phyloP scores from a whole-genome alignment of 37 sponge, comb jelly and placozoan genomes.

The Chondrilla cf. caribensis region DNA sequence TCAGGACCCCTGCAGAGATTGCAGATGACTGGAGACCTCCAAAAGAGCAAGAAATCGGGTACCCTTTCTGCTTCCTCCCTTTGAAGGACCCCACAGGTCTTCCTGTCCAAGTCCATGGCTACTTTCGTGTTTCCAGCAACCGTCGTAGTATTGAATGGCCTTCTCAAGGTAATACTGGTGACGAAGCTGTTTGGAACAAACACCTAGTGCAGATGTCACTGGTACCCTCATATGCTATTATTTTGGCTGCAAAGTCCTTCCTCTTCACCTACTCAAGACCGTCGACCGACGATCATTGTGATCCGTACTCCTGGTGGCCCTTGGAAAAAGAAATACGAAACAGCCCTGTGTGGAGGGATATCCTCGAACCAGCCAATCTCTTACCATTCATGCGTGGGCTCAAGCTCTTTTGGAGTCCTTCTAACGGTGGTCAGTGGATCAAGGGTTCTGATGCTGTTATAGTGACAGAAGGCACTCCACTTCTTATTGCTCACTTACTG shows the following conservation, averaged over 20 bases:
- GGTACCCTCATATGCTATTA: too few species aligned
- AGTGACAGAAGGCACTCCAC: too few species aligned
- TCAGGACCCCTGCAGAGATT: too few species aligned
- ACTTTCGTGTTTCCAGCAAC: conserved; percentile 66
- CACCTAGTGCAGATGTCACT: conserved; percentile 27
- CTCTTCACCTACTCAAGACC: conserved; percentile 9
- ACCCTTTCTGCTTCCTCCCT: conserved; percentile 79
- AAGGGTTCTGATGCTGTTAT: too few species aligned
- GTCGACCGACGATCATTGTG: background rate
- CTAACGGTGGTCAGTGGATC: conserved; percentile 45
- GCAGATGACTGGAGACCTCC: background rate
- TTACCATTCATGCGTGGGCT: background rate
- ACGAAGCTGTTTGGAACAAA: conserved; percentile 66
- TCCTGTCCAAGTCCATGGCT: conserved; percentile 78
- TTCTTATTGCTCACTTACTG: too few species aligned
- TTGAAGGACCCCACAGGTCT: conserved; percentile 37
- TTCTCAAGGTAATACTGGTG: conserved; percentile 40
- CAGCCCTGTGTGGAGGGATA: conserved; percentile 19
- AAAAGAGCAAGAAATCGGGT: conserved; percentile 30
- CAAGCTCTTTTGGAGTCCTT: conserved; percentile 37
- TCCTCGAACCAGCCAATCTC: conserved; percentile 10
- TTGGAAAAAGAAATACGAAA: conserved; percentile 25
- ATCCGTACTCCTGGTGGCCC: conserved; percentile 55
- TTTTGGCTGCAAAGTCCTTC: background rate
- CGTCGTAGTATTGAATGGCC: conserved; percentile 80